Percentiles rank a stretch among this genome's conserved stretches.
These are phyloP conservation scores for Lepidocyrtinus sp. DNA, from an alignment of 2,888 invertebrate species.

Conservation along the genomic window DNA sequence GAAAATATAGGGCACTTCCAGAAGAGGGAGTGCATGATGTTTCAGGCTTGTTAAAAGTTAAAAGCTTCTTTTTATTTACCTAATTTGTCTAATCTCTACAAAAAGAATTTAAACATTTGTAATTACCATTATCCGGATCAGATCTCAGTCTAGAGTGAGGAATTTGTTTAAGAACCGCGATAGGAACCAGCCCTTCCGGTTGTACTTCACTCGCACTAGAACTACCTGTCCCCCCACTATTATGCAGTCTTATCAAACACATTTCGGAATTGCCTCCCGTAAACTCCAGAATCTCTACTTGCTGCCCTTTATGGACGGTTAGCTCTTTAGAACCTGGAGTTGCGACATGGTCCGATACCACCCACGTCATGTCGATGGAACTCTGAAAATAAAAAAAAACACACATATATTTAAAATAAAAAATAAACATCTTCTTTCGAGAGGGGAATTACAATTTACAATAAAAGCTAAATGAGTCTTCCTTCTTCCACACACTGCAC, in stretches of 20 bases:
- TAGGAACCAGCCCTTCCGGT: slow-evolving; percentile 87
- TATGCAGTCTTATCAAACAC: slow-evolving; percentile 75
- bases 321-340: slow-evolving; percentile 84
- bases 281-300: slow-evolving; percentile 91
- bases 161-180: slow-evolving; percentile 83
- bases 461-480: neutral
- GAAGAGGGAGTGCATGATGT: slow-evolving; percentile 44
- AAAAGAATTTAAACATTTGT: neutral
- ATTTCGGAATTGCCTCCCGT: slow-evolving; percentile 77
- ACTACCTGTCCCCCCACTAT: slow-evolving; percentile 30
- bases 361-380: slow-evolving; percentile 89
- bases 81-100: no score
- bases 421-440: neutral
- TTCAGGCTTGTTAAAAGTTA: neutral
- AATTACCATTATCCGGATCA: slow-evolving; percentile 67
- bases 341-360: slow-evolving; percentile 88
- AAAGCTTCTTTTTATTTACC: no score
- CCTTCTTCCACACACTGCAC: neutral
- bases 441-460: neutral
- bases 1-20: slow-evolving; percentile 7
- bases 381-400: slow-evolving; percentile 74
- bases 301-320: slow-evolving; percentile 90
- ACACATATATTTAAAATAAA: slow-evolving; percentile 17
- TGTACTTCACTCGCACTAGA: slow-evolving; percentile 74
- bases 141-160: slow-evolving; percentile 74